Evolutionary conservation across 1,140 invertebrate species (phyloP).

Genomic region (Drosophila orena): DNA sequence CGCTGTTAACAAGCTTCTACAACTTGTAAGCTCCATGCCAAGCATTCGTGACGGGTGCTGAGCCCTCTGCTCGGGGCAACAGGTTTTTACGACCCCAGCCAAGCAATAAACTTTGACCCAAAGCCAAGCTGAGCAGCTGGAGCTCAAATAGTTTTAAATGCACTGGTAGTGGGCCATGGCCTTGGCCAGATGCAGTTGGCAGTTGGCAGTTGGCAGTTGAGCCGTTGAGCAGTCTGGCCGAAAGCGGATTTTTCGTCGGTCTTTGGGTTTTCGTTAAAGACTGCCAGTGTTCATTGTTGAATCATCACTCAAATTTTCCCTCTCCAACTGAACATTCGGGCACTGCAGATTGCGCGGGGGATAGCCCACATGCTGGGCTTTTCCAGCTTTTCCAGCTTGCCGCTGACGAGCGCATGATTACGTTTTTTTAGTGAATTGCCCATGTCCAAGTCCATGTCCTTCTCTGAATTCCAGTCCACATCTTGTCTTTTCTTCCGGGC

Average conservation of each 20-base stretch:
- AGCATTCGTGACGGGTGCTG: slow-evolving; percentile 13
- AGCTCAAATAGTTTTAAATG: slow-evolving; percentile 81
- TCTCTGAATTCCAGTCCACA: slow-evolving; percentile 20
- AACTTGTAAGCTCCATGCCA: slow-evolving; percentile 53
- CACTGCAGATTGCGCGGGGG: slow-evolving; percentile 38
- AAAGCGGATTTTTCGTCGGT: slow-evolving; percentile 31
- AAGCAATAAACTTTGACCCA: slow-evolving; percentile 81
- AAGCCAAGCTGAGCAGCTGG: slow-evolving; percentile 77
- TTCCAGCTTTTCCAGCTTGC: background rate
- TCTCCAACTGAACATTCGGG: background rate
- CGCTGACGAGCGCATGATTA: slow-evolving; percentile 75
- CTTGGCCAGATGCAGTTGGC: slow-evolving; percentile 1
- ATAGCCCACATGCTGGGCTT: slow-evolving; percentile 49
- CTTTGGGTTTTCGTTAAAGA: slow-evolving; percentile 50
- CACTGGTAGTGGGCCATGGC: slow-evolving; percentile 31
- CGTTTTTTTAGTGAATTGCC: slow-evolving; percentile 72
- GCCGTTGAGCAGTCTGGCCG: slow-evolving; percentile 22
- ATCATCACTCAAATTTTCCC: slow-evolving; percentile 66
- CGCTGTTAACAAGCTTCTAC: slow-evolving; percentile 72
- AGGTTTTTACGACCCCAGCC: slow-evolving; percentile 75
- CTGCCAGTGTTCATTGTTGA: slow-evolving; percentile 80
- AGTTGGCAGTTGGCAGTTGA: slow-evolving; percentile 56
- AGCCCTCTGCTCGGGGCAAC: slow-evolving; percentile 45
- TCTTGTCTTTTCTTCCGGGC: slow-evolving; percentile 6
- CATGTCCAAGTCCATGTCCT: slow-evolving; percentile 4